Evolutionary conservation across 2,888 invertebrate species (phyloP), one percentile per base, ranked within the genome.

Genomic region (Agonopterix arenella): DNA sequence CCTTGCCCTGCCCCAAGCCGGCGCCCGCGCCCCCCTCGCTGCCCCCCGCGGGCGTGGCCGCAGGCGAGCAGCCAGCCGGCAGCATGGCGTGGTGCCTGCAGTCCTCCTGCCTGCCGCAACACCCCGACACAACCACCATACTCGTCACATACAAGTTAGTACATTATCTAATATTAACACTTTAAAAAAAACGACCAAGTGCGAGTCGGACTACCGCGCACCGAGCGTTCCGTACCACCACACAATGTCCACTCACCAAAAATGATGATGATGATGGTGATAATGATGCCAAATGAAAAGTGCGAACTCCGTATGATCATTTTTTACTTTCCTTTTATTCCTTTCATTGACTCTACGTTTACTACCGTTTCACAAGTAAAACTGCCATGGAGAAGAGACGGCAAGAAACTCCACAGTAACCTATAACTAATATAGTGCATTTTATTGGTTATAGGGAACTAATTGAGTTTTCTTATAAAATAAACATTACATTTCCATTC

Each of bases 71-170:
- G 82, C 96, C 97, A 1, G 90, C 92, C 18, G 96, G 96, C 52
- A 92, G 92, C 57, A 96, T 96, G 96, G 93, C 95, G 62, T 95
- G 95, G 95, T 91, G 92, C 47, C 58, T 93, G 55, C 90, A 94
- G 58, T 92, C 92, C 55, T 90, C 92, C 58, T 89, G 92, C 54
- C 96, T 66, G 94, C 96, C 49, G 59, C 72, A 69, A 51, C 71
- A 68, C 55, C 64, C 70, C 86, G 90, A 58, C 64, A 90, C 89
- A 62, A 90, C 93, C 63, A 95, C 96, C 41, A 95, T 97, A 67
- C 93, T 95, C 74, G 95, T 97, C 70, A 93, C 82, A 0, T 82
- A 81, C 68, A 76, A 76, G 81, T 81, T 5, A 54, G 69, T 54
- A 13, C 2, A 11, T 13, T 28, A 44, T 13, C 13, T 2, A 28